phyloP scores from a whole-genome alignment of 2,113 vertebrate species.

The Malaclemys terrapin region DNA sequence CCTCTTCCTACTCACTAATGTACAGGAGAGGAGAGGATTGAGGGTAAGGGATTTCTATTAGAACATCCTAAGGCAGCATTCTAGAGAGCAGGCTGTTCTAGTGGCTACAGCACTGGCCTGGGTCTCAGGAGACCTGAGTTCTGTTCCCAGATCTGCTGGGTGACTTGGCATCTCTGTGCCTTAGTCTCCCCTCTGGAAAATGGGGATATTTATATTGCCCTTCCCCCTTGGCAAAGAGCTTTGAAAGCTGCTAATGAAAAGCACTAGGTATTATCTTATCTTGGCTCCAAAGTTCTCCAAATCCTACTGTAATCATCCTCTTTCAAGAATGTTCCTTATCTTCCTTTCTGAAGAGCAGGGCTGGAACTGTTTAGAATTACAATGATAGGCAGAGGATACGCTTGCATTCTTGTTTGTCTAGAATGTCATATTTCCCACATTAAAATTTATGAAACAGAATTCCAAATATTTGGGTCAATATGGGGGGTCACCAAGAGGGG shows the following conservation, averaged over 20 bases:
- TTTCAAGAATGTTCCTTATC: constrained; percentile 39
- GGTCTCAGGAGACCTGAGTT: background rate
- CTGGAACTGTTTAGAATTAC: constrained; percentile 28
- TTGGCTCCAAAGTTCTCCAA: constrained; percentile 35
- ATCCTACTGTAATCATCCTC: constrained; percentile 54
- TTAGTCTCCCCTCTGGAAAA: constrained; percentile 37
- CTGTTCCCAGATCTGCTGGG: background rate
- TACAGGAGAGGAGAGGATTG: background rate
- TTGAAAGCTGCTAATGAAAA: constrained; percentile 36
- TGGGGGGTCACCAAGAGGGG: constrained; percentile 14
- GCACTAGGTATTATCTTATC: background rate
- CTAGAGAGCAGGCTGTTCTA: background rate
- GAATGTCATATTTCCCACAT: constrained; percentile 59
- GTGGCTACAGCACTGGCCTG: background rate
- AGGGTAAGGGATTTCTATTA: background rate
- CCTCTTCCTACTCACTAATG: background rate
- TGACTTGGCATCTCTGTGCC: background rate
- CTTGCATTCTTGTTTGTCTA: constrained; percentile 71
- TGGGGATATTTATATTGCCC: background rate
- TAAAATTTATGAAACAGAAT: constrained; percentile 67
- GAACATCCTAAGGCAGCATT: background rate
- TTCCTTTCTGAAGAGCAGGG: constrained; percentile 39
- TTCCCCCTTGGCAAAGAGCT: constrained; percentile 5
- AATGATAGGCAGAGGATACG: constrained; percentile 14
- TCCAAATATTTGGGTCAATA: background rate